phyloP scores from a whole-genome alignment of 2,888 invertebrate species.

The Protophormia terraenovae region DNA sequence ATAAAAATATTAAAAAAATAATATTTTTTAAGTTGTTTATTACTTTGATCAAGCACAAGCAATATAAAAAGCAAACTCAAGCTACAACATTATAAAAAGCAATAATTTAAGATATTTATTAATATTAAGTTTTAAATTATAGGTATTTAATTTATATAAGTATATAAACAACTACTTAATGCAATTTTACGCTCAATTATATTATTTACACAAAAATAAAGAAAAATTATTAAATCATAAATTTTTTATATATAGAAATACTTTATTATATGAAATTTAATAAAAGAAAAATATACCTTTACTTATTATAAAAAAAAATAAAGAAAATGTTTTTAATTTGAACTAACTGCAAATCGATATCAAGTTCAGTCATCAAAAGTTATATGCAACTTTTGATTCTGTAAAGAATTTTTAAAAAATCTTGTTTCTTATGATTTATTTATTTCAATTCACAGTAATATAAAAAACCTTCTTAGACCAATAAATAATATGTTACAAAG shows the following conservation, averaged over 20 bases:
- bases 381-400: too few species aligned
- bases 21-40: conserved; percentile 7
- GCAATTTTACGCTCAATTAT: conserved; percentile 63
- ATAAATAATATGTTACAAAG: too few species aligned
- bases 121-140: conserved; percentile 24
- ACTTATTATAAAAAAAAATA: neutral
- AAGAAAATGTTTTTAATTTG: neutral
- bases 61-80: conserved; percentile 35
- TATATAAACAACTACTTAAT: conserved; percentile 59
- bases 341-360: neutral
- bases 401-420: too few species aligned
- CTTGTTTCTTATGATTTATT: too few species aligned
- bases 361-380: too few species aligned
- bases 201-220: conserved; percentile 31
- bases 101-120: conserved; percentile 58
- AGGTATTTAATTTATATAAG: conserved; percentile 39
- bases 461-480: too few species aligned
- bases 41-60: conserved; percentile 58
- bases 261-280: conserved; percentile 13
- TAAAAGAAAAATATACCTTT: conserved; percentile 11
- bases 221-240: conserved; percentile 22
- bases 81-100: conserved; percentile 38
- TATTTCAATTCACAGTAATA: too few species aligned
- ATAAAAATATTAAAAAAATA: neutral
- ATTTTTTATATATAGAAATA: conserved; percentile 57